A percentile compares a stretch with the other conserved stretches of the same genome.
These are phyloP conservation scores for Atta cephalotes DNA, from an alignment of 1,140 invertebrate species.

Conservation along the genomic window DNA sequence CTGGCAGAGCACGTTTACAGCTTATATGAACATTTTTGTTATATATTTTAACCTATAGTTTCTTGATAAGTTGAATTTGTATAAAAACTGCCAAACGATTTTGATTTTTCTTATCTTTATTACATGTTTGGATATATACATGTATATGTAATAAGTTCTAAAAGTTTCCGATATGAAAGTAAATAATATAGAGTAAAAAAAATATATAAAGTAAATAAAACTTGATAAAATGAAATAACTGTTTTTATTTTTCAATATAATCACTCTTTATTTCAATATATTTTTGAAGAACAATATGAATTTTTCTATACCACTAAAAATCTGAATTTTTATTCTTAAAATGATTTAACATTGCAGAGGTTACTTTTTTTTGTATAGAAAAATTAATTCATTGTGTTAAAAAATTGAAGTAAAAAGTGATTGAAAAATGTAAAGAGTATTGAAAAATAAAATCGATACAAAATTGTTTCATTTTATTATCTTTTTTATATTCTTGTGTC, in stretches of 20 bases:
- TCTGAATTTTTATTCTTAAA: neutral
- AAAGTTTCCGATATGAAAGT: too few relatives aligned
- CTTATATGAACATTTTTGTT: conserved; percentile 10
- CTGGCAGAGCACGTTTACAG: neutral
- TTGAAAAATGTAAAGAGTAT: neutral
- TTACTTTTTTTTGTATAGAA: neutral
- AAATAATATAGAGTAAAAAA: too few relatives aligned
- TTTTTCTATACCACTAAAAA: neutral
- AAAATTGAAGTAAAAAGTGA: neutral
- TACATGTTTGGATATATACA: too few relatives aligned
- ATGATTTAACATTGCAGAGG: neutral
- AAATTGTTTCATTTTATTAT: neutral
- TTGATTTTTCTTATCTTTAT: neutral
- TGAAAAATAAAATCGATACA: neutral
- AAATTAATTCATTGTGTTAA: neutral
- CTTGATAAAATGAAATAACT: too few relatives aligned
- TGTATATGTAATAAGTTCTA: too few relatives aligned
- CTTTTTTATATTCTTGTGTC: neutral
- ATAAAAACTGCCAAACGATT: neutral
- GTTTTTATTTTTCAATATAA: too few relatives aligned
- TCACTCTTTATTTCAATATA: neutral
- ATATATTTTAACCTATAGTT: conserved; percentile 1
- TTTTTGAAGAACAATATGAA: neutral
- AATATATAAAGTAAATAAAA: too few relatives aligned
- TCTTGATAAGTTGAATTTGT: conserved; percentile 3